Percentiles rank a stretch among this genome's conserved stretches.
Conservation (phyloP, 2,797 vertebrate genomes). For the Heteromormyrus szaboi region DNA sequence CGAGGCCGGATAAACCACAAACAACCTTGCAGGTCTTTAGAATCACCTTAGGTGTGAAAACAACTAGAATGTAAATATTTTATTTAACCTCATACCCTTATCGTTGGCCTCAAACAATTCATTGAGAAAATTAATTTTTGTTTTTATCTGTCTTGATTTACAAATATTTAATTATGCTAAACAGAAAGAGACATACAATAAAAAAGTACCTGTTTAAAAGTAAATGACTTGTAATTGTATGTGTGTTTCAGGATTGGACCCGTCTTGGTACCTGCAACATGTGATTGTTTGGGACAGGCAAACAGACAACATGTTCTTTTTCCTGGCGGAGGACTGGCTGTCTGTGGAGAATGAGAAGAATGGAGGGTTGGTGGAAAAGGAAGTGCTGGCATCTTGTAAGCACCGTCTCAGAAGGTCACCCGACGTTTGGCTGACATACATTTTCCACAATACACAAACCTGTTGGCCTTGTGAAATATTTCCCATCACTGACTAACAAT, state of each 20-base stretch:
- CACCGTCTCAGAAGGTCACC: neutral
- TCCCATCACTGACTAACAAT: neutral
- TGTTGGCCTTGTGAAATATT: neutral
- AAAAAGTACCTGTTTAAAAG: neutral
- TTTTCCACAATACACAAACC: neutral
- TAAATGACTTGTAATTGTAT: neutral
- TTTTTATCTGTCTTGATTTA: neutral
- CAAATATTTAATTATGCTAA: neutral
- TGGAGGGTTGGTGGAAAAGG: conserved; percentile 63
- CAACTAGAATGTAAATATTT: neutral
- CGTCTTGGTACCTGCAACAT: conserved; percentile 70
- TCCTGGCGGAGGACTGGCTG: conserved; percentile 71
- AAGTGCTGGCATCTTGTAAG: conserved; percentile 69
- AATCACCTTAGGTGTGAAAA: neutral
- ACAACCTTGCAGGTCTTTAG: neutral
- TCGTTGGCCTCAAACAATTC: neutral
- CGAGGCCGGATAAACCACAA: neutral
- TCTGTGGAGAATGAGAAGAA: conserved; percentile 67
- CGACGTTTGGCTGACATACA: neutral
- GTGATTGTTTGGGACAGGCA: conserved; percentile 71
- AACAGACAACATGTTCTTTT: conserved; percentile 71
- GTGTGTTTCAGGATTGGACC: conserved; percentile 58
- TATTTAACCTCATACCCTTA: neutral
- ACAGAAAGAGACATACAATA: neutral
- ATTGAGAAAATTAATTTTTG: neutral